These are phyloP conservation scores for Deroptyus accipitrinus DNA, from an alignment of 2,113 vertebrate species.

Conservation along the genomic window DNA sequence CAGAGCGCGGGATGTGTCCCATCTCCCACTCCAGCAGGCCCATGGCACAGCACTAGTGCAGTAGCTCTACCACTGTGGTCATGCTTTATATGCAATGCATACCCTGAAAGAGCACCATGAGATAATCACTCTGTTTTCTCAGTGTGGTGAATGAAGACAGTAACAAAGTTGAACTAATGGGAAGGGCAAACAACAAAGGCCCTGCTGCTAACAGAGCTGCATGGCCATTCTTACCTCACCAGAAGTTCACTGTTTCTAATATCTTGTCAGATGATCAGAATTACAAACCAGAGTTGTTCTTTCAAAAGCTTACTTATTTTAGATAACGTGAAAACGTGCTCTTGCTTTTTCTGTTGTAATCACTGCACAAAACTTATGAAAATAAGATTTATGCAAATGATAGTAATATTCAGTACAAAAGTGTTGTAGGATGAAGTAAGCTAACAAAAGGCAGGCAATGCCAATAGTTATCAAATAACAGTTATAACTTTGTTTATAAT, in stretches of 20 bases:
- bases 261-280: neutral
- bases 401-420: neutral
- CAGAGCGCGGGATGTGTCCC: accelerated
- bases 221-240: neutral
- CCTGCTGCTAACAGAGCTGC: neutral
- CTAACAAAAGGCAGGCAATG: neutral
- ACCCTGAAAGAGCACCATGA: neutral
- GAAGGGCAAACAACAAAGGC: neutral
- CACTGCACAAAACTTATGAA: neutral
- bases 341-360: neutral
- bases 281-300: neutral
- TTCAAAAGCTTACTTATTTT: neutral
- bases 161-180: neutral
- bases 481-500: neutral
- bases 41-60: neutral
- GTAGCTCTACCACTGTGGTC: neutral
- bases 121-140: neutral
- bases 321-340: neutral
- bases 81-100: neutral
- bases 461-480: neutral
- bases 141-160: neutral
- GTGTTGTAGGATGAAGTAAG: neutral
- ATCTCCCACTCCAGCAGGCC: neutral
- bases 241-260: neutral
- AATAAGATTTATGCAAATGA: neutral